phyloP scores from a whole-genome alignment of 2,113 vertebrate genomes.

The Centropus bengalensis region DNA sequence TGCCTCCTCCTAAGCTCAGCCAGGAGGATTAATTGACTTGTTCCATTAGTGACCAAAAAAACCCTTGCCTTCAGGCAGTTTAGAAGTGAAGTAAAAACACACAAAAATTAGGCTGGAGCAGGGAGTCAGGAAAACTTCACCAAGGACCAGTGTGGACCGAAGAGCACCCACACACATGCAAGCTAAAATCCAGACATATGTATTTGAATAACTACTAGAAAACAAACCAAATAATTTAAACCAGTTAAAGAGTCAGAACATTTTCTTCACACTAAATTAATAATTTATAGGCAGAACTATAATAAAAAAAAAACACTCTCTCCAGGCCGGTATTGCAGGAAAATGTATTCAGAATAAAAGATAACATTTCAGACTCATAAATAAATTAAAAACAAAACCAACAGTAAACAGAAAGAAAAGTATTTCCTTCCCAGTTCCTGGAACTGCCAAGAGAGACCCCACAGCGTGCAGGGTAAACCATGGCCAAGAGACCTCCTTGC shows the following conservation, averaged over 20 bases:
- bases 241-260: slow-evolving; percentile 67
- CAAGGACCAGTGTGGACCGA: neutral
- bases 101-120: neutral
- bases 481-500: neutral
- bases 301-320: slow-evolving; percentile 25
- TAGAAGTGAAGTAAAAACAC: neutral
- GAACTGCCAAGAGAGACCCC: neutral
- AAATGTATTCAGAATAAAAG: slow-evolving; percentile 61
- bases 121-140: neutral
- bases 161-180: neutral
- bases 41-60: slow-evolving; percentile 29
- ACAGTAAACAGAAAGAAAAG: slow-evolving; percentile 18
- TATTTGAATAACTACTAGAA: slow-evolving; percentile 26
- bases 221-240: slow-evolving; percentile 74
- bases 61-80: neutral
- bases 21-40: neutral
- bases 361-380: slow-evolving; percentile 64
- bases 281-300: slow-evolving; percentile 70
- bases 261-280: slow-evolving; percentile 69
- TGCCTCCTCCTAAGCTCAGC: neutral
- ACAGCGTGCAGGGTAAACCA: fast-evolving
- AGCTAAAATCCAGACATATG: neutral
- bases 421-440: neutral
- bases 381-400: slow-evolving; percentile 64
- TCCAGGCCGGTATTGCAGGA: slow-evolving; percentile 31